These are phyloP conservation scores for Pristionchus fissidentatus DNA, from an alignment of 2,888 invertebrate genomes.

Conservation along the genomic window DNA sequence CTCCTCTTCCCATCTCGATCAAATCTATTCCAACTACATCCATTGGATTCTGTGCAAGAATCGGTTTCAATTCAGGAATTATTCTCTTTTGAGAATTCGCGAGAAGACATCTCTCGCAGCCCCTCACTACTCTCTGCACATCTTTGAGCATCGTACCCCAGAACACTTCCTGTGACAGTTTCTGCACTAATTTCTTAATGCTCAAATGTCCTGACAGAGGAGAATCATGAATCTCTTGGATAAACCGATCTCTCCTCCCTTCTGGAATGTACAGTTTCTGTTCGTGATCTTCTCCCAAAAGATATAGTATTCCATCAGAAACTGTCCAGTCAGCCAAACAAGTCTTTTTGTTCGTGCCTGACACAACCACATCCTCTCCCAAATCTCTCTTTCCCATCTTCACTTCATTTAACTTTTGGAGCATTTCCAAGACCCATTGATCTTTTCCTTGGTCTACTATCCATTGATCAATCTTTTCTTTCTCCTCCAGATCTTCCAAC, in stretches of 20 bases:
- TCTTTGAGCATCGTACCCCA: constrained; percentile 53
- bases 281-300: neutral
- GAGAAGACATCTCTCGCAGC: constrained; percentile 16
- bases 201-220: constrained; percentile 1
- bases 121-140: constrained; percentile 45
- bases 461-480: neutral
- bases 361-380: neutral
- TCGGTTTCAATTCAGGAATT: constrained; percentile 2
- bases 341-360: neutral
- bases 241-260: neutral
- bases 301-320: neutral
- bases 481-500: neutral
- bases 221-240: too few relatives aligned
- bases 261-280: neutral
- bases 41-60: neutral
- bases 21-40: constrained; percentile 27
- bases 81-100: neutral
- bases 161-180: constrained; percentile 29
- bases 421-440: neutral
- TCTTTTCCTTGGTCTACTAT: neutral
- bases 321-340: neutral
- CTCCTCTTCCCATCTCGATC: constrained; percentile 18
- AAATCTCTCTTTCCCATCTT: neutral
- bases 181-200: neutral
- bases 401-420: neutral